These are phyloP conservation scores for Acheta domesticus DNA, from an alignment of 2,888 invertebrate genomes.

Conservation along the genomic window DNA sequence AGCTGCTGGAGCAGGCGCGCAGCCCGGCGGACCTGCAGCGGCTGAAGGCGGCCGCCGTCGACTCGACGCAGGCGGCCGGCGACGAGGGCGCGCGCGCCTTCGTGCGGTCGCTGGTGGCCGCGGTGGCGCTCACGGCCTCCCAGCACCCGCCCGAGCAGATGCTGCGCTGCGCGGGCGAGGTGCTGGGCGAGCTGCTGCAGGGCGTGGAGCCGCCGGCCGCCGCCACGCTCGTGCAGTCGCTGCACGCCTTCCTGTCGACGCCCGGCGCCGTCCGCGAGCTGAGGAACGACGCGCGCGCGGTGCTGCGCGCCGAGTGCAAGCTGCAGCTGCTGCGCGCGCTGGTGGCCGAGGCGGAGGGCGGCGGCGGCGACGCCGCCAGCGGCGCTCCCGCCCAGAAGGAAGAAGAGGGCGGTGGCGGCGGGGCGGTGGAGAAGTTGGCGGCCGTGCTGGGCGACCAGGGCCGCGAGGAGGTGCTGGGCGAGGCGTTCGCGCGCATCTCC, in stretches of 20 bases:
- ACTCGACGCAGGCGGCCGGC: background rate
- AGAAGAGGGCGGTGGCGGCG: constrained; percentile 54
- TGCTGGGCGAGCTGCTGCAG: constrained; percentile 39
- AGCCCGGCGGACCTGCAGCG: background rate
- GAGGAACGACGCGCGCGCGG: constrained; percentile 24
- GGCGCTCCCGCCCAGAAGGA: constrained; percentile 42
- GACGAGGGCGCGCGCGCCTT: constrained; percentile 27
- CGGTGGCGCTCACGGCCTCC: constrained; percentile 30
- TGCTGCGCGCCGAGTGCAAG: background rate
- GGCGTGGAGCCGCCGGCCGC: constrained; percentile 29
- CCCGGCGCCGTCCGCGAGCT: constrained; percentile 29
- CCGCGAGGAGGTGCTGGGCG: constrained; percentile 60
- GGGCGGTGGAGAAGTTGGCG: constrained; percentile 61
- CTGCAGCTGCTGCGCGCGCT: background rate
- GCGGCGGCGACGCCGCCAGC: background rate
- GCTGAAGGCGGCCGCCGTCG: background rate
- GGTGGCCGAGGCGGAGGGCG: background rate
- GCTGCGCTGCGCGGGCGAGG: constrained; percentile 45
- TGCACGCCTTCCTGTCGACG: constrained; percentile 30
- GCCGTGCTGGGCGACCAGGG: constrained; percentile 51
- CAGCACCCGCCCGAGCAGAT: constrained; percentile 38
- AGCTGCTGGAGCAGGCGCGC: constrained; percentile 40
- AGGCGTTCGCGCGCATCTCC: constrained; percentile 64
- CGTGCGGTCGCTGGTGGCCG: constrained; percentile 29
- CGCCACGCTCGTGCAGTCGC: constrained; percentile 31